Percentiles rank a stretch among this genome's conserved stretches.
phyloP scores from a whole-genome alignment of 2,113 vertebrate species.

The Microcebus griseorufus region DNA sequence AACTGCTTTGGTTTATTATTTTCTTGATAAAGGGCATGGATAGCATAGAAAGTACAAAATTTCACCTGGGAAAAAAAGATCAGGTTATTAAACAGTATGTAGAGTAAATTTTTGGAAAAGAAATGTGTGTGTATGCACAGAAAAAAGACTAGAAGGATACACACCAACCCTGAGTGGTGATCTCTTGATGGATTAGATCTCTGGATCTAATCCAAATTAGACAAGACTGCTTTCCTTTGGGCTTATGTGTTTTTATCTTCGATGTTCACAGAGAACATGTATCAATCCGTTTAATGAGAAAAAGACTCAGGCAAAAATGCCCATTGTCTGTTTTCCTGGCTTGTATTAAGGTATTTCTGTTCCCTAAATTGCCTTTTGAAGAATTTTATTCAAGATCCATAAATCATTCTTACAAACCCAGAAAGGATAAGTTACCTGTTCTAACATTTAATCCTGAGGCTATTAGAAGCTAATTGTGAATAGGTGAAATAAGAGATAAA shows the following conservation, averaged over 20 bases:
- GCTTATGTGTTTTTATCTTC: neutral
- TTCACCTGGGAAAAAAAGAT: neutral
- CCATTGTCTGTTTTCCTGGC: neutral
- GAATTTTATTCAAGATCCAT: slow-evolving; percentile 61
- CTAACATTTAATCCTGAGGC: slow-evolving; percentile 78
- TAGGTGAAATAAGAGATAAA: slow-evolving; percentile 81
- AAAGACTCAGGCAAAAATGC: neutral
- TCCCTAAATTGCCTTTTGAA: slow-evolving; percentile 38
- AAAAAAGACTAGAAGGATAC: slow-evolving; percentile 31
- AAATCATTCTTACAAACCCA: slow-evolving; percentile 77
- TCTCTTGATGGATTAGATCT: neutral
- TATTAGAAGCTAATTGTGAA: slow-evolving; percentile 84
- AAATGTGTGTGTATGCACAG: neutral
- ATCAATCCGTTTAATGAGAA: neutral
- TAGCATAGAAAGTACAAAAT: slow-evolving; percentile 16
- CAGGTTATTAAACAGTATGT: neutral
- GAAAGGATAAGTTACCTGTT: slow-evolving; percentile 77
- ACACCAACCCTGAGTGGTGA: neutral
- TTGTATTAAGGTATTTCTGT: neutral
- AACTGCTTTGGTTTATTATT: slow-evolving; percentile 10
- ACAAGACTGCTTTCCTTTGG: neutral
- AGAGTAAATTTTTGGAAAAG: slow-evolving; percentile 42
- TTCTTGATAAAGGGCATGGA: slow-evolving; percentile 21
- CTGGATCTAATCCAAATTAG: too few relatives aligned
- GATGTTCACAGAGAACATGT: neutral